A percentile compares a stretch with the other conserved stretches of the same genome.
phyloP scores from a whole-genome alignment of 1,140 invertebrate genomes.

The Wiebesia pumilae region DNA sequence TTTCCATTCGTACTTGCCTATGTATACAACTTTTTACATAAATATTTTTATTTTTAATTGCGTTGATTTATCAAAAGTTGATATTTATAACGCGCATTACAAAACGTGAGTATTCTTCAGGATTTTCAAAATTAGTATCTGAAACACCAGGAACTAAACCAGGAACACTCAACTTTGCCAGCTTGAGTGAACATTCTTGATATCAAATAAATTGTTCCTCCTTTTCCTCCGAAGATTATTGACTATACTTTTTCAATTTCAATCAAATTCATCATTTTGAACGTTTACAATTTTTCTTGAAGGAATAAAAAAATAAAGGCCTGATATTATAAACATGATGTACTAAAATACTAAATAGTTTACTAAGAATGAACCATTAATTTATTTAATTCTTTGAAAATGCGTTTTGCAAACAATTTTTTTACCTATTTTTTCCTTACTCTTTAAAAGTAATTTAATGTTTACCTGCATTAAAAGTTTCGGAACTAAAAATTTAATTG shows the following conservation, averaged over 20 bases:
- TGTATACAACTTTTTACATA: conserved; percentile 30
- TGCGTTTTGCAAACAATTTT: background rate
- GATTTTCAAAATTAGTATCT: conserved; percentile 65
- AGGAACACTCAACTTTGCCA: too few species aligned
- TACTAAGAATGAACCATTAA: background rate
- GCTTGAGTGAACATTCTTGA: conserved; percentile 62
- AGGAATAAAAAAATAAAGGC: conserved; percentile 12
- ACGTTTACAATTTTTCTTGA: conserved; percentile 24
- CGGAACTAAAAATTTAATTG: background rate
- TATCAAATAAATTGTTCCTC: conserved; percentile 50
- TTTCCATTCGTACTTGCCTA: conserved; percentile 56
- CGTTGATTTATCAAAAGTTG: conserved; percentile 62
- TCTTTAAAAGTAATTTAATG: background rate
- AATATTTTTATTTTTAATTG: conserved; percentile 49
- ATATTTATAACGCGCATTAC: conserved; percentile 72
- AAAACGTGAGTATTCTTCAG: conserved; percentile 69
- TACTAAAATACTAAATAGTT: background rate
- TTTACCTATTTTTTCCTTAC: background rate
- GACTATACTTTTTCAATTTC: conserved; percentile 61
- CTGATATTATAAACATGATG: conserved; percentile 9
- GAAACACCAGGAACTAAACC: conserved; percentile 65
- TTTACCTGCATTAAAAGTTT: background rate
- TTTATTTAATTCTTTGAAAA: background rate
- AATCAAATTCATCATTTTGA: too few species aligned
- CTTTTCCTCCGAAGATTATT: conserved; percentile 62